Conservation (phyloP, 2,888 invertebrate species). For the Leucophenga maculata region DNA sequence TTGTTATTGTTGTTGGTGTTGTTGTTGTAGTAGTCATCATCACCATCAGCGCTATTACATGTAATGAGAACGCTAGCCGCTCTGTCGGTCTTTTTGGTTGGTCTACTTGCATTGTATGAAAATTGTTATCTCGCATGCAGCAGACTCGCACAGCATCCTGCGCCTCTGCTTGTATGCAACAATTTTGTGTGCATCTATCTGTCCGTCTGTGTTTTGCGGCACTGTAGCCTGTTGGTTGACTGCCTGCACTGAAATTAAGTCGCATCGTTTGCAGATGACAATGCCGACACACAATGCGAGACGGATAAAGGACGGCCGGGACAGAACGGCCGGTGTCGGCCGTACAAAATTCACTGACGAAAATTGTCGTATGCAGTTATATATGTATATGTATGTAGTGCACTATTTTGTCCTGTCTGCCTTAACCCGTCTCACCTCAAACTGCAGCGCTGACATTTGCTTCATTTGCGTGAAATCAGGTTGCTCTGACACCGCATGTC, state of each 20-base stretch:
- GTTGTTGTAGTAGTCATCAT: slow-evolving; percentile 29
- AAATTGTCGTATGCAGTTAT: slow-evolving; percentile 10
- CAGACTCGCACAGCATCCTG: slow-evolving; percentile 53
- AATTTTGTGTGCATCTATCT: slow-evolving; percentile 12
- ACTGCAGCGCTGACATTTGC: background rate
- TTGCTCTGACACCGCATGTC: slow-evolving; percentile 57
- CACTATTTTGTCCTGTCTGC: background rate
- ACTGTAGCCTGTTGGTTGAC: slow-evolving; percentile 7
- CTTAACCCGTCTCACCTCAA: background rate
- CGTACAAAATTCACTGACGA: background rate
- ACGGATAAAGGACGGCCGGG: background rate
- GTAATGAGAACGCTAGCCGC: slow-evolving; percentile 55
- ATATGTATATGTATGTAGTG: background rate
- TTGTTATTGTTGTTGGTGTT: background rate
- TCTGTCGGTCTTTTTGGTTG: slow-evolving; percentile 31
- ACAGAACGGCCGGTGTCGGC: background rate
- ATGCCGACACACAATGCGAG: slow-evolving; percentile 32
- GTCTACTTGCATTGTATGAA: slow-evolving; percentile 56
- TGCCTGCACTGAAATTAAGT: slow-evolving; percentile 53
- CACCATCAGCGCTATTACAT: slow-evolving; percentile 64
- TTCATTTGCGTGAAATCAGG: slow-evolving; percentile 55
- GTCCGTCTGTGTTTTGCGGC: background rate
- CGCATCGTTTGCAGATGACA: slow-evolving; percentile 56
- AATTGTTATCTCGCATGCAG: slow-evolving; percentile 64
- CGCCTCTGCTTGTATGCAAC: slow-evolving; percentile 22